Evolutionary conservation across 2,113 vertebrate species (phyloP), one percentile per base, ranked within the genome.

Genomic region (Embiotoca jacksoni): DNA sequence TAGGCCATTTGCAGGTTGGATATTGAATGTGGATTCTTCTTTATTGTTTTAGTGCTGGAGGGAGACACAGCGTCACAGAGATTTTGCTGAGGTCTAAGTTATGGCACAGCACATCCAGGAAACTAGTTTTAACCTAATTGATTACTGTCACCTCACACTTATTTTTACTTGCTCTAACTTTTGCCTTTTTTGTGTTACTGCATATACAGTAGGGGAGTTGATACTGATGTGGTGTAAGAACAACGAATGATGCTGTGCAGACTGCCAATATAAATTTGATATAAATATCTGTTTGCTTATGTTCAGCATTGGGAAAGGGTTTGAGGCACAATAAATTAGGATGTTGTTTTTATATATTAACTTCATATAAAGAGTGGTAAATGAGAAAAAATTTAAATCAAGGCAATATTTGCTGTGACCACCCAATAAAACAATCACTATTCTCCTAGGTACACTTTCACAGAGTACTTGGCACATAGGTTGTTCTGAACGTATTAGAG

Each of bases 31-130:
- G 83, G 84, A 88, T 85, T 77, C 16, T 89, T 75, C 61, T 92
- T 88, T 89, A 92, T 90, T 92, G 88, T 90, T 89, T 88, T 69
- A 85, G 62, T 70, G 93, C 92, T 93, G 68, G 37, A 88, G 88
- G 92, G 91, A 90, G 86, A 88, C 31, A 60, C 39, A 75, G 72
- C n/a, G 39, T 69, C 72, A 75, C 64, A 49, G 46, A 73, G 57
- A 71, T 63, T 75, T 73, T 57, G 64, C 75, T 79, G 54, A 62
- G 36, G 75, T 67, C 55, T 58, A 75, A 76, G 69, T 81, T 83
- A 71, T 58, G 63, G 64, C 68, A 75, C 14, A 78, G 59, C 65
- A 62, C 64, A 86, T 50, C 39, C 71, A 58, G 37, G 61, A 75
- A 80, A 67, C 13, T 44, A 59, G 33, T 63, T 80, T 78, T 23